These are phyloP conservation scores for Eupithecia abbreviata DNA, from an alignment of 2,888 invertebrate species.

Conservation along the genomic window DNA sequence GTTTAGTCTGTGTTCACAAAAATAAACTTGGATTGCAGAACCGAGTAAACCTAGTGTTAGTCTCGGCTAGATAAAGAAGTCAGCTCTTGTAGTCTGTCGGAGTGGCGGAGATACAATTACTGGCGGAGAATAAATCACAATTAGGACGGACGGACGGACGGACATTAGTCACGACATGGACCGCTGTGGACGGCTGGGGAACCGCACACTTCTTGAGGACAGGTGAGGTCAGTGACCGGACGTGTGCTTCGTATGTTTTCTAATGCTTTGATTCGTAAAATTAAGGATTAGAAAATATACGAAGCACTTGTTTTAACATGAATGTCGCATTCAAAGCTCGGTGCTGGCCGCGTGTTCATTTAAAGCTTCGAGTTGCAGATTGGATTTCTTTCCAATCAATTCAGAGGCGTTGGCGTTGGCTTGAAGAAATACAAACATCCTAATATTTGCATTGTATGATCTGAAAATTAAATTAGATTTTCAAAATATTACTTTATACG, in stretches of 20 bases:
- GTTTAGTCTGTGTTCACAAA: neutral
- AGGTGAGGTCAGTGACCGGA: neutral
- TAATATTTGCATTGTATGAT: too few species aligned
- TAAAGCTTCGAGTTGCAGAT: too few species aligned
- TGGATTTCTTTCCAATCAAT: too few species aligned
- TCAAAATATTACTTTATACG: too few species aligned
- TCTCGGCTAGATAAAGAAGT: constrained; percentile 24
- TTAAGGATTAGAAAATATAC: too few species aligned
- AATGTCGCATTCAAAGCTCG: too few species aligned
- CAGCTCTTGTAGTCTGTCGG: constrained; percentile 1
- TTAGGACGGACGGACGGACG: constrained; percentile 36
- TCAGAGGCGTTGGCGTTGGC: neutral
- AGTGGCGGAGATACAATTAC: constrained; percentile 36
- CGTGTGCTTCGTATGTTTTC: too few species aligned
- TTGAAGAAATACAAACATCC: too few species aligned
- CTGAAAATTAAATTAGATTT: neutral
- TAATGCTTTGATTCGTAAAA: too few species aligned
- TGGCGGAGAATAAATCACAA: constrained; percentile 45
- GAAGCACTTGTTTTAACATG: too few species aligned
- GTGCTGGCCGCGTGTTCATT: too few species aligned
- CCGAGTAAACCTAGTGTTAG: neutral
- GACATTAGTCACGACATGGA: constrained; percentile 35
- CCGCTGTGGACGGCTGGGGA: constrained; percentile 11
- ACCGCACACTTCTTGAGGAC: neutral
- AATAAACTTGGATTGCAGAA: neutral